phyloP scores from a whole-genome alignment of 2,888 invertebrate species.

The Dynastes maya region DNA sequence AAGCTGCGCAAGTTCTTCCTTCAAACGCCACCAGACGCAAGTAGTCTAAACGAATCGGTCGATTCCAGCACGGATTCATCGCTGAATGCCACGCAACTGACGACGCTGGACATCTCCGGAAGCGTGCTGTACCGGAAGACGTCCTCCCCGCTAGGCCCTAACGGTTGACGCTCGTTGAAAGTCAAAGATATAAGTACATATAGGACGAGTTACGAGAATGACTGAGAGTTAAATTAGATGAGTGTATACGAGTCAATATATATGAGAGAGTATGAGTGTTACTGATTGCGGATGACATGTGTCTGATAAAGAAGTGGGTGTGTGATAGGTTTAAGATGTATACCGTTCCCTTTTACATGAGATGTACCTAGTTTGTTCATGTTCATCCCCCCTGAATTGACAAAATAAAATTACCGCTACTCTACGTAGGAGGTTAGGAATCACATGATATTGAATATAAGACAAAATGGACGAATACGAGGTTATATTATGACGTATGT shows the following conservation, averaged over 20 bases:
- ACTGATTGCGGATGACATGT: not conserved
- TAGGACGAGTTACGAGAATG: slow-evolving; percentile 11
- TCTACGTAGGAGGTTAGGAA: too few relatives aligned
- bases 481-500: too few relatives aligned
- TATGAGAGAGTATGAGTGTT: not conserved
- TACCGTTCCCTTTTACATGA: slow-evolving; percentile 11
- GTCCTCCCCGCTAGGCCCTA: slow-evolving; percentile 66
- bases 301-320: not conserved
- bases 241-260: slow-evolving; percentile 9
- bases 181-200: too few relatives aligned
- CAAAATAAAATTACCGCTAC: slow-evolving; percentile 5
- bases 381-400: not conserved
- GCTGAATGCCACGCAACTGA: slow-evolving; percentile 64
- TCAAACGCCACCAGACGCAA: slow-evolving; percentile 17
- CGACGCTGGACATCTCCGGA: slow-evolving; percentile 63
- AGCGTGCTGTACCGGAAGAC: slow-evolving; percentile 58
- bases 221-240: slow-evolving; percentile 22
- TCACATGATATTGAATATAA: too few relatives aligned
- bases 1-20: slow-evolving; percentile 57
- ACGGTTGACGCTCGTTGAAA: slow-evolving; percentile 62
- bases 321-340: not conserved
- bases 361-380: slow-evolving; percentile 2
- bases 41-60: slow-evolving; percentile 21
- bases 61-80: slow-evolving; percentile 56
- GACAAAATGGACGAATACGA: too few relatives aligned